Base-by-base conservation (phyloP, 2,888 invertebrate genomes). In the Microplitis manilae region DNA sequence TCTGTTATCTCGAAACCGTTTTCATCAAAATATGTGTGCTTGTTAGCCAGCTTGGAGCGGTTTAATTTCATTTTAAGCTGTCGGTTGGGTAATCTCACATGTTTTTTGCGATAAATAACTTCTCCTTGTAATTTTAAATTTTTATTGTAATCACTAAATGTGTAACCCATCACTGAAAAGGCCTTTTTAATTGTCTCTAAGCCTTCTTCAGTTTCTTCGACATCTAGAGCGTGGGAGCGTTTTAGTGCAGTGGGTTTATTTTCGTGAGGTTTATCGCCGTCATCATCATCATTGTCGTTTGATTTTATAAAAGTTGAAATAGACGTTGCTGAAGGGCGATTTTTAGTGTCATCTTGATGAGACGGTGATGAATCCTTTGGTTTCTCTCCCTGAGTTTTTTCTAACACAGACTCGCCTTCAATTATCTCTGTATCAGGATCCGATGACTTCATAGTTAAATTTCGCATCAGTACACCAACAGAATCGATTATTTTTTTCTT, bases 1-100 rank as follows among this genome's bases (percentile, higher is more conserved):
- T 88, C 90, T 2, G 87, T 85, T 61, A 90, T 88, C 80, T 92
- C 90, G 81, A 93, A 92, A 0, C 94, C 94, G 81, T 94, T 94
- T 68, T 94, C 94, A 85, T 94, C 94, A 83, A 94, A 94, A 82
- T 92, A 93, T 9, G 92, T 93, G 85, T 94, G 94, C 83, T 91
- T 92, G 6, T 92, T 90, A 72, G 88, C 89, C 73, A 90, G 87
- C 60, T 91, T 87, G 0, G 91, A 90, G 15, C 92, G 90, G 68
- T 78, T 86, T 13, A 86, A 79, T 82, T 87, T 87, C 79, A 94
- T 91, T 84, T 91, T 92, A 15, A 93, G 86, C 79, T 91, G 91
- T 17, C 92, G 89, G 86, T 93, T 93, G 83, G 92, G 93, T 64
- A 91, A 88, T 79, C 93, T 91, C 1, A 93, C 92, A 78, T 93